Evolutionary conservation across 1,140 invertebrate species (phyloP).

Genomic region (Drosophila cardini): DNA sequence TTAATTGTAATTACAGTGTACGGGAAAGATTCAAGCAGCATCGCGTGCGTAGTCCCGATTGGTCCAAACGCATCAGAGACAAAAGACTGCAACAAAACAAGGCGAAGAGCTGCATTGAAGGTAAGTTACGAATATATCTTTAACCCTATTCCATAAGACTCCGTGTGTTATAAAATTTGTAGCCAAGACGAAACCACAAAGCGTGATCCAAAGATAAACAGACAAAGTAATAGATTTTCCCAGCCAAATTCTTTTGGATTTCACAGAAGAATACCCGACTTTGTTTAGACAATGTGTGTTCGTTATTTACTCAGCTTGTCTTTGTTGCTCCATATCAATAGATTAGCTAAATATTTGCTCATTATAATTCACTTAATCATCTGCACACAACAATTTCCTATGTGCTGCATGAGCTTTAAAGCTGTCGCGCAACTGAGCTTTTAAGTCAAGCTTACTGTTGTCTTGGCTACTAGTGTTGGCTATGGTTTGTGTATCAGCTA

Average conservation of each 20-base stretch:
- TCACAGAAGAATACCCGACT: conserved; percentile 4
- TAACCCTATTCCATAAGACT: not conserved
- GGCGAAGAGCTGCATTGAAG: conserved; percentile 79
- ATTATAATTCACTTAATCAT: conserved; percentile 25
- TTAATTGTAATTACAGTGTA: conserved; percentile 75
- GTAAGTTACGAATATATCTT: conserved; percentile 44
- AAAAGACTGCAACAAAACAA: conserved; percentile 84
- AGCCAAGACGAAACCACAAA: not conserved
- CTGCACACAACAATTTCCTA: conserved; percentile 30
- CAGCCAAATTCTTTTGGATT: conserved; percentile 7
- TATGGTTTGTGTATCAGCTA: conserved; percentile 28
- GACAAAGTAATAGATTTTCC: conserved; percentile 1
- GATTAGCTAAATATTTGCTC: conserved; percentile 10
- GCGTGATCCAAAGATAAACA: conserved; percentile 7
- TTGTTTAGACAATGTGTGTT: conserved; percentile 10
- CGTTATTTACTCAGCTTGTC: conserved; percentile 9
- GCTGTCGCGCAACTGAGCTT: conserved; percentile 19
- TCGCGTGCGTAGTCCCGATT: conserved; percentile 83
- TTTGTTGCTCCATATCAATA: conserved; percentile 34
- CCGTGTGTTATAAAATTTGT: not conserved
- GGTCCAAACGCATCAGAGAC: conserved; percentile 85
- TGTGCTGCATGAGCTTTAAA: conserved; percentile 2
- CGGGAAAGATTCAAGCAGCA: conserved; percentile 84
- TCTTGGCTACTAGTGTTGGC: not conserved
- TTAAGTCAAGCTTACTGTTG: conserved; percentile 35